These are phyloP conservation scores for Catostylus mosaicus DNA, from an alignment of 30 jellyfish, hydroid and myxozoan genomes.

Conservation along the genomic window DNA sequence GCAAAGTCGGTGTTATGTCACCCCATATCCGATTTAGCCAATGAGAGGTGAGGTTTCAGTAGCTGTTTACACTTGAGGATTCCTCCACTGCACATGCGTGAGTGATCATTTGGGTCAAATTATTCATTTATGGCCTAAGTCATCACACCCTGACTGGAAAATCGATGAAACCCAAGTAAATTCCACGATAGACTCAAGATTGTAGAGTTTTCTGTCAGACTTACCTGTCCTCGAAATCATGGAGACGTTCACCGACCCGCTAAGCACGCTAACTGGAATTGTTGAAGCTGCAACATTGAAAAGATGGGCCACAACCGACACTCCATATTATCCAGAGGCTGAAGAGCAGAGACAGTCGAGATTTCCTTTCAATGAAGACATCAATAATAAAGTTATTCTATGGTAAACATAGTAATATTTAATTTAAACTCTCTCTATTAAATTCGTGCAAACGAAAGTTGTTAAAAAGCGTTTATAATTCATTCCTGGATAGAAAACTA, in stretches of 20 bases:
- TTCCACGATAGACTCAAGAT: neutral
- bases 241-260: slow-evolving; percentile 81
- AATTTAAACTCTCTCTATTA: neutral
- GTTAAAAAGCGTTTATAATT: no score
- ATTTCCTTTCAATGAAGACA: slow-evolving; percentile 83
- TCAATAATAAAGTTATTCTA: slow-evolving; percentile 77
- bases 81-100: slow-evolving; percentile 12
- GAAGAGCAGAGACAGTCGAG: slow-evolving; percentile 78
- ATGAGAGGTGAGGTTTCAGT: neutral
- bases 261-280: slow-evolving; percentile 83
- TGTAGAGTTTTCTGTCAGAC: neutral
- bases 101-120: neutral
- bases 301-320: slow-evolving; percentile 77
- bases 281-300: slow-evolving; percentile 80
- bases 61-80: neutral
- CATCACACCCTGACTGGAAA: slow-evolving; percentile 3
- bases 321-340: slow-evolving; percentile 79
- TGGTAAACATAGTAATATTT: slow-evolving; percentile 58
- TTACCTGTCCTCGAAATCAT: neutral
- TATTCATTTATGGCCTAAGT: neutral
- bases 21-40: neutral
- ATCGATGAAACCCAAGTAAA: neutral
- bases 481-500: no score
- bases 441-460: no score
- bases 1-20: no score